Evolutionary conservation across 1,140 invertebrate species (phyloP).

Genomic region (Muscidifurax raptorellus): DNA sequence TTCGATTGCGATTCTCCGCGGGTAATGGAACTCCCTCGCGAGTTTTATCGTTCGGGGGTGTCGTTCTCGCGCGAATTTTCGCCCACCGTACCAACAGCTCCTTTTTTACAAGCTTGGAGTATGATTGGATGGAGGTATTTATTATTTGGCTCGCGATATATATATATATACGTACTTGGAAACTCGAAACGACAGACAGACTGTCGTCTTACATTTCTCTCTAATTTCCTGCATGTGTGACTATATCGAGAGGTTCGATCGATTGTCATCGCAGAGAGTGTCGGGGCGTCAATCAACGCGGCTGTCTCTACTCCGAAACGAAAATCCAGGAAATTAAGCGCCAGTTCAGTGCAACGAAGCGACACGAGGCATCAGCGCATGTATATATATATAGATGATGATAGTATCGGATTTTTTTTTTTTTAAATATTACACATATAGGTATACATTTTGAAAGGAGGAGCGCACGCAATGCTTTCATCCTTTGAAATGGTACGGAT

Average conservation of each 20-base stretch:
- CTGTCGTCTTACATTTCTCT: background rate
- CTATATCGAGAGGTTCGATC: background rate
- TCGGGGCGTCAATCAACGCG: slow-evolving; percentile 24
- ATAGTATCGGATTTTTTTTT: too few species aligned
- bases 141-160: too few species aligned
- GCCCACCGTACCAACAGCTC: background rate
- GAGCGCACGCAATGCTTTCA: too few species aligned
- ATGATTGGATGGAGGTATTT: too few species aligned
- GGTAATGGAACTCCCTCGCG: slow-evolving; percentile 5
- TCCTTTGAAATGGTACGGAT: too few species aligned
- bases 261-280: slow-evolving; percentile 18
- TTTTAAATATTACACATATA: too few species aligned
- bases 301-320: background rate
- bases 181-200: too few species aligned
- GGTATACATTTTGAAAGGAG: too few species aligned
- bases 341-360: background rate
- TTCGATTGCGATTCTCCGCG: slow-evolving; percentile 6
- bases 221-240: slow-evolving; percentile 4
- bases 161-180: too few species aligned
- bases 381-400: background rate
- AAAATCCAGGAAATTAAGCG: slow-evolving; percentile 49
- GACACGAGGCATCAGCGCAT: background rate
- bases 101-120: too few species aligned
- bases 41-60: background rate
- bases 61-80: background rate